Evolutionary conservation across 2,113 vertebrate genomes (phyloP).

Genomic region (Ascaphus truei): DNA sequence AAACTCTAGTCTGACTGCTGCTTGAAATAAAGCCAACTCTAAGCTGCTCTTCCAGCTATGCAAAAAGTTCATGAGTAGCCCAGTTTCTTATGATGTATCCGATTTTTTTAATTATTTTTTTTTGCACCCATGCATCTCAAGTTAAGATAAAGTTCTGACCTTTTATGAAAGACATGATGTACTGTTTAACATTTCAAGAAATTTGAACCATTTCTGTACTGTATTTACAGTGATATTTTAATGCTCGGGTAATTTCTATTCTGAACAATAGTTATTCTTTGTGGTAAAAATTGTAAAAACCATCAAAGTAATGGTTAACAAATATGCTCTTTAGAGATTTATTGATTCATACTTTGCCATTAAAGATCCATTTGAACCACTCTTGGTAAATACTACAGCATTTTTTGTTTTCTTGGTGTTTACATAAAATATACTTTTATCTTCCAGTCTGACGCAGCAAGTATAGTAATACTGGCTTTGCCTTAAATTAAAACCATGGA

Average conservation of each 20-base stretch:
- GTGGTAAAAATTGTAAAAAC: background rate
- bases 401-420: slow-evolving; percentile 6
- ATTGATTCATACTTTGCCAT: background rate
- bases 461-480: slow-evolving; percentile 19
- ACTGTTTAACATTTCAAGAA: too few species aligned
- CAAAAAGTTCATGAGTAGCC: too few species aligned
- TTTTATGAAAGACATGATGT: too few species aligned
- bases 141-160: too few species aligned
- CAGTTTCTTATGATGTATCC: too few species aligned
- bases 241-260: background rate
- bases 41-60: too few species aligned
- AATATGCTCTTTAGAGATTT: background rate
- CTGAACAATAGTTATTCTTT: background rate
- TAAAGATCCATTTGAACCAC: background rate
- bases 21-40: too few species aligned
- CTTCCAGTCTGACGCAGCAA: slow-evolving; percentile 26
- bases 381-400: background rate
- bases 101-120: too few species aligned
- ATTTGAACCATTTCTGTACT: background rate
- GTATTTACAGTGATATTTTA: background rate
- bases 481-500: slow-evolving; percentile 52
- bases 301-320: background rate
- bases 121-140: too few species aligned
- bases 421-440: slow-evolving; percentile 33
- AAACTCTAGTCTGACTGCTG: too few species aligned